Evolutionary conservation across 2,797 vertebrate species (phyloP).

Genomic region (Muscicapa comitata): DNA sequence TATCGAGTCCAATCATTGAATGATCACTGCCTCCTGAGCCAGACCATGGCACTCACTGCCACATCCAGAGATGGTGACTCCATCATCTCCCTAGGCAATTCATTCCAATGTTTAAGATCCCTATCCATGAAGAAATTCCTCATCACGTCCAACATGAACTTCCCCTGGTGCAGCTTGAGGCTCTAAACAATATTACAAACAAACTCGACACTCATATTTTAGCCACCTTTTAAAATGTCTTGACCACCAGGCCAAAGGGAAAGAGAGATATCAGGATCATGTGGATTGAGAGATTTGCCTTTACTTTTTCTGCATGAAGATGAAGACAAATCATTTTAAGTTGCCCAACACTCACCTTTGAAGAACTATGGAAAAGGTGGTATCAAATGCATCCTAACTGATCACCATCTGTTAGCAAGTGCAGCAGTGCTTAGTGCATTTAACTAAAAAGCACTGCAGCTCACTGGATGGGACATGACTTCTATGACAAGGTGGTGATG

Average conservation of each 20-base stretch:
- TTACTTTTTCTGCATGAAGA: not conserved
- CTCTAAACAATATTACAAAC: not conserved
- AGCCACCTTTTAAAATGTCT: not conserved
- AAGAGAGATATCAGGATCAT: not conserved
- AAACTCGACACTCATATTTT: not conserved
- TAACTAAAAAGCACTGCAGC: not conserved
- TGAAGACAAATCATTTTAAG: not conserved
- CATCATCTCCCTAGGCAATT: too few relatives aligned
- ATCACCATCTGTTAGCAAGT: not conserved
- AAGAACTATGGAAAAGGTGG: not conserved
- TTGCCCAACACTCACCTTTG: not conserved
- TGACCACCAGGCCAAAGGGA: not conserved
- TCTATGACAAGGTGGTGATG: not conserved
- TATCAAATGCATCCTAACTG: not conserved
- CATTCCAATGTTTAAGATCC: not conserved
- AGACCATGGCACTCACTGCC: too few relatives aligned
- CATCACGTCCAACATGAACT: not conserved
- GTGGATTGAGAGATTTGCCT: not conserved
- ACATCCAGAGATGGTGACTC: rapidly evolving
- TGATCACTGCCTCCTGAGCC: rapidly evolving
- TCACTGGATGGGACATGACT: not conserved
- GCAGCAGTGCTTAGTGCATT: not conserved
- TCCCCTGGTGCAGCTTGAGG: not conserved
- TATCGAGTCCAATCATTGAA: rapidly evolving
- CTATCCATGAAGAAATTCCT: not conserved